A percentile compares a stretch with the other conserved stretches of the same genome.
Evolutionary conservation across 2,888 invertebrate species (phyloP).

Genomic region (Philereme vetulata): DNA sequence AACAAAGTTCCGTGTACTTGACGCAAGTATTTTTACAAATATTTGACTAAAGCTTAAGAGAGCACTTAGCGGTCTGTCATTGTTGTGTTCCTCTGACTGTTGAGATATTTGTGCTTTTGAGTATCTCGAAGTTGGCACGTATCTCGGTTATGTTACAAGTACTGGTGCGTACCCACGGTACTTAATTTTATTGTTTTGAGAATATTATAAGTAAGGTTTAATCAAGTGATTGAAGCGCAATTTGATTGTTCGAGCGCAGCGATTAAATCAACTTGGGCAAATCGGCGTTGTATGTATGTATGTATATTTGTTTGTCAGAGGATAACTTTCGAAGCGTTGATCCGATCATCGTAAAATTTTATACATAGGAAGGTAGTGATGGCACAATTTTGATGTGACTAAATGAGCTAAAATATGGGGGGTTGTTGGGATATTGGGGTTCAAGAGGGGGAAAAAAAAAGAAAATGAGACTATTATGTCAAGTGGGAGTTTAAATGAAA

Average conservation of each 20-base stretch:
- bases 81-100: conserved; percentile 59
- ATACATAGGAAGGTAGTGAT: no score
- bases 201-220: neutral
- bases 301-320: no score
- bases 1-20: conserved; percentile 55
- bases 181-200: conserved; percentile 14
- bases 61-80: conserved; percentile 70
- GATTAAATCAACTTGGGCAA: no score
- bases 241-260: neutral
- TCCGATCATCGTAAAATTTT: no score
- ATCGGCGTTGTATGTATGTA: no score
- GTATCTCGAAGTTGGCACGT: conserved; percentile 33
- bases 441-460: no score
- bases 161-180: conserved; percentile 25
- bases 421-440: no score
- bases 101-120: conserved; percentile 44
- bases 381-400: no score
- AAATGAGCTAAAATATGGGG: no score
- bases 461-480: no score
- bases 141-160: conserved; percentile 19
- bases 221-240: neutral
- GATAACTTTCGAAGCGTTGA: no score
- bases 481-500: no score
- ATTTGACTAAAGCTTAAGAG: conserved; percentile 68
- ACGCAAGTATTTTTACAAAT: conserved; percentile 60